Evolutionary conservation across 1,140 invertebrate species (phyloP).

Genomic region (Macrocentrus cingulum): DNA sequence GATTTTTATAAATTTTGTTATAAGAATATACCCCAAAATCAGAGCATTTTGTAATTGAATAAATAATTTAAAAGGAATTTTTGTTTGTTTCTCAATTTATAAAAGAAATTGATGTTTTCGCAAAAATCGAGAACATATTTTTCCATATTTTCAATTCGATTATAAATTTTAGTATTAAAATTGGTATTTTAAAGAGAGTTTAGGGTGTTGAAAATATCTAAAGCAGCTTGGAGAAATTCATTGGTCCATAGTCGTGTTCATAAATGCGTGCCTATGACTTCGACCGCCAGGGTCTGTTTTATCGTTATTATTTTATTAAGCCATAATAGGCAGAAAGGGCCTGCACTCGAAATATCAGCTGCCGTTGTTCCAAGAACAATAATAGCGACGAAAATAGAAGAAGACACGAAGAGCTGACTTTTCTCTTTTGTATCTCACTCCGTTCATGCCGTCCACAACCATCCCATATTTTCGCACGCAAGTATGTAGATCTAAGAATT

Average conservation of each 20-base stretch:
- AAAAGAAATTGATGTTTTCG: too few species aligned
- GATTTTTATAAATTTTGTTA: too few species aligned
- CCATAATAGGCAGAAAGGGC: slow-evolving; percentile 44
- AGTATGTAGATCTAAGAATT: slow-evolving; percentile 62
- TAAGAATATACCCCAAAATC: too few species aligned
- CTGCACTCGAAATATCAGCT: slow-evolving; percentile 43
- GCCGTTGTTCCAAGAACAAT: slow-evolving; percentile 13
- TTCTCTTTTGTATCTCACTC: slow-evolving; percentile 24
- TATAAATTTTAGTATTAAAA: too few species aligned
- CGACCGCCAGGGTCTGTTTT: slow-evolving; percentile 11
- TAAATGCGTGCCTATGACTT: slow-evolving; percentile 15
- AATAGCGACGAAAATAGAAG: slow-evolving; percentile 9
- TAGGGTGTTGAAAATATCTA: too few species aligned
- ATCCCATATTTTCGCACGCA: slow-evolving; percentile 34
- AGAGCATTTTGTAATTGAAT: too few species aligned
- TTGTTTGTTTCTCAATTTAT: too few species aligned
- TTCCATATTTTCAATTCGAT: too few species aligned
- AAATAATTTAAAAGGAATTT: too few species aligned
- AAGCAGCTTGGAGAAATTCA: too few species aligned
- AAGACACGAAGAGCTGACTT: slow-evolving; percentile 11
- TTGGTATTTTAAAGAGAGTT: too few species aligned
- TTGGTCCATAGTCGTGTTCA: neutral
- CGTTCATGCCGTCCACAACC: slow-evolving; percentile 50
- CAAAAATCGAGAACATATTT: too few species aligned
- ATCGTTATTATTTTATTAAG: slow-evolving; percentile 55